Base-by-base conservation (phyloP, 2,888 invertebrate genomes). In the Xestia c-nigrum region DNA sequence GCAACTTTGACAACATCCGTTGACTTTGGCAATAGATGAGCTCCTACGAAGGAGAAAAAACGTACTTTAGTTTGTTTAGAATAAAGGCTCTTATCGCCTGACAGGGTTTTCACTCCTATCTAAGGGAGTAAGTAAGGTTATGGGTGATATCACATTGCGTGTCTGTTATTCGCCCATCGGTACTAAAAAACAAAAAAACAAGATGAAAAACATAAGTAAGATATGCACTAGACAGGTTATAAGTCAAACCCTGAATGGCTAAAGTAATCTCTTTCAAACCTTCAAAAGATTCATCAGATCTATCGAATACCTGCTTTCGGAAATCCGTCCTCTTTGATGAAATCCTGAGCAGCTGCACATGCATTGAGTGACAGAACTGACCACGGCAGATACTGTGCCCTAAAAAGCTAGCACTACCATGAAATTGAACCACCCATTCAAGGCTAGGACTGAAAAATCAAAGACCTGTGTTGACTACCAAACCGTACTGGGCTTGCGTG, bases 11-110 rank as follows among this genome's bases (percentile, higher is more conserved):
- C 93, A 96, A 96, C 96, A 96, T 96, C 96, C 96, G 96, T 95
- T 96, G 96, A 87, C 96, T 96, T 96, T 96, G 96, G 96, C 94
- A 96, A 96, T 96, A 96, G 96, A 96, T 96, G 97, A 96, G 96
- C 96, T 96, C 96, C 96, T 96, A 96, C 94, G 94, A 96, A 96
- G 95, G 96, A 95, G 96, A 96, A 84, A 96, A 96, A 94, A 95
- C 87, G 90, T 91, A 92, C 94, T 96, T 96, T 96, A 96, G 96
- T 96, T 93, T 88, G 89, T 89, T 90, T 92, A 89, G 94, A 94
- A 94, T 90, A 91, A 90, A 90, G 94, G 94, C 93, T 89, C 86
- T 85, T 88, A 91, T 91, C 87, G 95, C 95, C 95, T 94, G 89
- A 90, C 86, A 73, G 68, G 78, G 57, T 74, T 24, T 73, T 68